These are phyloP conservation scores for Scyliorhinus canicula DNA, from an alignment of 2,797 vertebrate species.

Conservation along the genomic window DNA sequence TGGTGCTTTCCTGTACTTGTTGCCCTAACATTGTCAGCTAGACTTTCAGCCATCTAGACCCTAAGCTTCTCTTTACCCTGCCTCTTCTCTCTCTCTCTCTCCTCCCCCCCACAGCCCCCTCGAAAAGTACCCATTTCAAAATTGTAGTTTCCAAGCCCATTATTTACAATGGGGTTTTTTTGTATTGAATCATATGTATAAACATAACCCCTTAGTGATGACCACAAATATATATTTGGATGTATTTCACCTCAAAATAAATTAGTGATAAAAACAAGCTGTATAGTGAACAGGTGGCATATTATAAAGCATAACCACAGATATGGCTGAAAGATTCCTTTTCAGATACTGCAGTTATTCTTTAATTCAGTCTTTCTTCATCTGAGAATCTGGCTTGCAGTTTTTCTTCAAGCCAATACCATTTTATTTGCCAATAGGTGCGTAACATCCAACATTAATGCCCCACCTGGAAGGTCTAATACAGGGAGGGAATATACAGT, in stretches of 20 bases:
- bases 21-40: not conserved
- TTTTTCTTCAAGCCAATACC: not conserved
- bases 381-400: not conserved
- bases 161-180: not conserved
- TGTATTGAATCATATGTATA: not conserved
- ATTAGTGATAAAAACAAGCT: not conserved
- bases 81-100: no score
- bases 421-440: not conserved
- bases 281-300: not conserved
- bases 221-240: not conserved
- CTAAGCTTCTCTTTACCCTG: not conserved
- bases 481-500: no score
- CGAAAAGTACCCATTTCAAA: not conserved
- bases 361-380: not conserved
- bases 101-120: no score
- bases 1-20: not conserved
- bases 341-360: not conserved
- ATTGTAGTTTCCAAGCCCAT: not conserved
- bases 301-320: not conserved
- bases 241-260: not conserved
- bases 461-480: not conserved
- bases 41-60: not conserved
- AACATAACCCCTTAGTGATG: not conserved
- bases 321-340: not conserved
- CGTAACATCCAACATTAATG: not conserved